Percentiles rank a stretch among this genome's conserved stretches.
Conservation (phyloP, 2,113 vertebrate species). For the Lanius ludovicianus region DNA sequence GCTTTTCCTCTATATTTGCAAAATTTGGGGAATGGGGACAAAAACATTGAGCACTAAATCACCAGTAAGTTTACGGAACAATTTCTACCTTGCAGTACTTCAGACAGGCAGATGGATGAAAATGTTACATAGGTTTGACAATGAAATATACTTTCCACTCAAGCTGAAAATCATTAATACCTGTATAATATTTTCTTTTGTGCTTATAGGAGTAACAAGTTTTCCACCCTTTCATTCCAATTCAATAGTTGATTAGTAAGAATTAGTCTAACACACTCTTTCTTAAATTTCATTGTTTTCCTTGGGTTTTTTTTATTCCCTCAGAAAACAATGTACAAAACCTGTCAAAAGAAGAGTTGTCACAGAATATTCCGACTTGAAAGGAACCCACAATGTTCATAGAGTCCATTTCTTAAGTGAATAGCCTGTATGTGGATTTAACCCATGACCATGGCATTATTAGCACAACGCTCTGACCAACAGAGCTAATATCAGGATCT, state of each 20-base stretch:
- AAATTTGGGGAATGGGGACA: background rate
- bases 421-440: background rate
- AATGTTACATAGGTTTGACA: background rate
- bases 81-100: background rate
- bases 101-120: constrained; percentile 39
- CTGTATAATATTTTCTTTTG: background rate
- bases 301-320: no score
- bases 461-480: background rate
- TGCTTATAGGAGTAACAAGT: background rate
- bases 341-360: background rate
- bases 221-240: background rate
- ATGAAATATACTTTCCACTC: constrained; percentile 9
- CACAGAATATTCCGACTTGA: background rate
- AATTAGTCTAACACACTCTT: background rate
- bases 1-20: background rate
- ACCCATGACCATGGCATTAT: background rate
- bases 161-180: constrained; percentile 14
- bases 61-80: background rate
- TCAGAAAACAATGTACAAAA: background rate
- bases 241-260: background rate
- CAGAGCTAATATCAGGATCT: background rate
- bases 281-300: fast-evolving
- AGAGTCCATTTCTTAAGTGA: background rate
- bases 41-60: background rate
- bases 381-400: background rate